Base-by-base conservation (phyloP, 2,888 invertebrate species). In the Adineta ricciae region DNA sequence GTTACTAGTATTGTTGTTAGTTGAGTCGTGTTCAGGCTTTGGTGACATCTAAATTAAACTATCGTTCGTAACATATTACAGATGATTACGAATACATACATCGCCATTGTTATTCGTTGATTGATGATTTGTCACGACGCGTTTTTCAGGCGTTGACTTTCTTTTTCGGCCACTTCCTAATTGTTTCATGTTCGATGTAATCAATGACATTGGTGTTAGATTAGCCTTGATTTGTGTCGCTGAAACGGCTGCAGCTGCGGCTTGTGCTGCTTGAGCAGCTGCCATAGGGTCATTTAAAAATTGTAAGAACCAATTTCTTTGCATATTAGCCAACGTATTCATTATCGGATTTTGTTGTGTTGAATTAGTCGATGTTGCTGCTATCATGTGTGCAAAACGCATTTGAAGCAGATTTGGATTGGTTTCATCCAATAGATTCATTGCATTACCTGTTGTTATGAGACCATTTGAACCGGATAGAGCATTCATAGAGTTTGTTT, bases 371-470 rank as follows among this genome's bases (percentile, higher is more conserved):
- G 78, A 78, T n/a, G 38, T 24, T 11, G 32, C 41, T 2, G 41
- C n/a, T 24, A 78, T 38, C 78, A 78, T 78, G 21, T 78, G 78
- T 7, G 78, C 78, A 41, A 78, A n/a, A 41, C 78, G 78, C 24
- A 78, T 24, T 41, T 38, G 41, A 24, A 41, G 3, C 4, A 78
- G 14, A 41, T 41, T 78, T 41, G n/a, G 41, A 78, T 78, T 41
- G 7, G 41, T 41, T n/a, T 78, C 78, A 11, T 78, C 41, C 7
- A 78, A 3, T 78, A 78, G 41, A 78, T 78, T 78, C 41, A 41
- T 78, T 78, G 78, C 41, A 78, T 78, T 78, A 78, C 78, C 78
- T n/a, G 64, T 32, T 27, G 64, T 64, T 36, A 64, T 64, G 19
- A 64, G 32, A 64, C 64, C 64, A 64, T 64, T 64, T 36, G 64